Conservation (phyloP, 2,888 invertebrate species). For the Drosophila dives region DNA sequence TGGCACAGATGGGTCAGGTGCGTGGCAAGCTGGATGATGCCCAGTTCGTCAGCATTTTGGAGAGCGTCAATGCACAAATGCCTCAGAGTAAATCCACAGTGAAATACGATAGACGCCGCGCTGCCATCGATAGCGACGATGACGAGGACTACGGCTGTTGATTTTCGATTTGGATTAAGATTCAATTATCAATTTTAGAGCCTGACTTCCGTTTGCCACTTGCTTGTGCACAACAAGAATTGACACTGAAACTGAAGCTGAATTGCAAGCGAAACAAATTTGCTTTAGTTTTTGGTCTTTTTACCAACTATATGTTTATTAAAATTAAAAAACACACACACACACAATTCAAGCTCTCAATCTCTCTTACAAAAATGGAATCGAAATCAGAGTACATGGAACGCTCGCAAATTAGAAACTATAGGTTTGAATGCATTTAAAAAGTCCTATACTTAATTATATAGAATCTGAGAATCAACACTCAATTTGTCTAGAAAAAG, state of each 20-base stretch:
- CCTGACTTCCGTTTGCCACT: constrained; percentile 35
- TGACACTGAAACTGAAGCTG: background rate
- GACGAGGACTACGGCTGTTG: constrained; percentile 86
- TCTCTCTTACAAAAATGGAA: constrained; percentile 15
- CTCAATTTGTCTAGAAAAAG: background rate
- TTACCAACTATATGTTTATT: constrained; percentile 64
- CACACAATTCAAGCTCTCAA: constrained; percentile 35
- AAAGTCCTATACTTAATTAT: background rate
- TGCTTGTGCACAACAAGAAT: constrained; percentile 13
- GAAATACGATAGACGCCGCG: constrained; percentile 95
- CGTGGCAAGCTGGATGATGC: constrained; percentile 92
- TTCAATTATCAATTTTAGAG: constrained; percentile 2
- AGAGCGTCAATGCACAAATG: constrained; percentile 94
- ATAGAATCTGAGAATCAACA: background rate
- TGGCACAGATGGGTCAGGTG: constrained; percentile 97
- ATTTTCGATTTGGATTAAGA: constrained; percentile 42
- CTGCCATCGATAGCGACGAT: constrained; percentile 94
- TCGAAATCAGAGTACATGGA: constrained; percentile 3
- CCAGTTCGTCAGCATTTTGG: constrained; percentile 93
- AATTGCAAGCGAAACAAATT: constrained; percentile 19
- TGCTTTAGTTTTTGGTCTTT: constrained; percentile 46
- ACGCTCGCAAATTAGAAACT: background rate
- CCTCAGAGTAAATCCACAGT: constrained; percentile 92
- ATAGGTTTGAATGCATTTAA: background rate
- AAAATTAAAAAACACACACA: constrained; percentile 61